phyloP scores from a whole-genome alignment of 2,797 vertebrate species.

The Lemur catta region DNA sequence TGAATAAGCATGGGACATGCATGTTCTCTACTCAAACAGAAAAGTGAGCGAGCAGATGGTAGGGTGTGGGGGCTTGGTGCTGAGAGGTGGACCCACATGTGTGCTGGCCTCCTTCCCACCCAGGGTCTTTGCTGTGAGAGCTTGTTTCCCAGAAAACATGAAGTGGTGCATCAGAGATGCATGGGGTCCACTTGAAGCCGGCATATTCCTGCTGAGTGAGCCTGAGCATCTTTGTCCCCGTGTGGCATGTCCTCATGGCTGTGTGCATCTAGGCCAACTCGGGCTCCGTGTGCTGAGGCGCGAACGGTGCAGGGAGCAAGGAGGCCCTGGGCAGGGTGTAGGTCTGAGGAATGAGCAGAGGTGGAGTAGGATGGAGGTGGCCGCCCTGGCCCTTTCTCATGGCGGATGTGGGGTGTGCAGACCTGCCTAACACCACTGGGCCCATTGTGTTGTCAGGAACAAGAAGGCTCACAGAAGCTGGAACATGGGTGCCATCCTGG shows the following conservation, averaged over 20 bases:
- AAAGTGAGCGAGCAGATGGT: background rate
- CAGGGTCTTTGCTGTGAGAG: background rate
- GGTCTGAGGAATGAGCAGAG: background rate
- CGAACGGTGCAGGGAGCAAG: too few species aligned
- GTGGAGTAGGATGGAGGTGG: background rate
- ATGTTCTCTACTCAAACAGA: background rate
- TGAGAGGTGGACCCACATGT: rapidly evolving
- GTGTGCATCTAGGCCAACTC: rapidly evolving
- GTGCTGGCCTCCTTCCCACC: background rate
- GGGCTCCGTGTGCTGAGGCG: background rate
- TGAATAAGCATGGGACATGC: background rate
- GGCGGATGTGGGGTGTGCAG: background rate
- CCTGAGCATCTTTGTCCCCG: background rate
- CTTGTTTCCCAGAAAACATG: background rate
- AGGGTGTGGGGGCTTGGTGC: background rate
- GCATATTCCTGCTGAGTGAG: background rate
- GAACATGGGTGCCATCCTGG: conserved; percentile 85
- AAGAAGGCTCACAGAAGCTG: conserved; percentile 77
- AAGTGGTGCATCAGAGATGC: background rate
- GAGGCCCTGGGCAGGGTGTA: background rate
- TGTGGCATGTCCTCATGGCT: rapidly evolving
- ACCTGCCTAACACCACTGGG: rapidly evolving
- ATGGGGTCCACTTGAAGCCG: too few species aligned
- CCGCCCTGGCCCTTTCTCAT: background rate
- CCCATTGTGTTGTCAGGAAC: conserved; percentile 62